Evolutionary conservation across 2,888 invertebrate species (phyloP), one percentile per base, ranked within the genome.

Genomic region (Serripes groenlandicus): DNA sequence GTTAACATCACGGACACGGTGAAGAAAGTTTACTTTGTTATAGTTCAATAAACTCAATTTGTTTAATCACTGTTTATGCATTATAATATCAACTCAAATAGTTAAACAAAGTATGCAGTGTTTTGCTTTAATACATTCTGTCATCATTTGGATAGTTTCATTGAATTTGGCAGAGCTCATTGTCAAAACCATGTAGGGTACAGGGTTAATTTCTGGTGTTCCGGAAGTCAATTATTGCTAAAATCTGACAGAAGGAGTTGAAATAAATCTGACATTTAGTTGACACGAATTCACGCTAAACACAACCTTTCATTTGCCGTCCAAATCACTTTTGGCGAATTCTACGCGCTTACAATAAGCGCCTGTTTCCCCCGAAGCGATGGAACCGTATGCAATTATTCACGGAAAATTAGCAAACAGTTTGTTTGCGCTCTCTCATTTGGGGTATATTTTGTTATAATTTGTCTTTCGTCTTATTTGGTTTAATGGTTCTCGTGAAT

Each of bases 391-490:
- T 82, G 77, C 75, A 85, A 85, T 85, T 85, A 85, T 81, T 85
- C 79, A 85, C 82, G 85, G 85, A 77, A 85, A 85, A 85, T 85
- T 85, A 85, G 85, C 82, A 85, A 85, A 85, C 79, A 82, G 79
- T 82, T 79, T 74, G 71, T 58, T 56, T 71, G 73, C 62, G 66
- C 81, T 82, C 82, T 82, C 75, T 85, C 82, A 85, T 76, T 81
- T 85, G 70, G 64, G 66, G 79, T 85, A 85, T 81, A 82, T 85
- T 82, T 82, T 79, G 71, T 75, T 82, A 85, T 85, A 79, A 85
- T 82, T 82, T 78, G 83, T 76, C 78, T 73, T 75, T 69, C 78
- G 69, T 69, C 58, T 76, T 60, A 76, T 83, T 75, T 68, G 73
- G 79, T 58, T 66, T 64, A 64, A 35, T 73, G 73, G 30, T 58